Evolutionary conservation across 2,797 vertebrate species (phyloP).

Genomic region (Moxostoma hubbsi): DNA sequence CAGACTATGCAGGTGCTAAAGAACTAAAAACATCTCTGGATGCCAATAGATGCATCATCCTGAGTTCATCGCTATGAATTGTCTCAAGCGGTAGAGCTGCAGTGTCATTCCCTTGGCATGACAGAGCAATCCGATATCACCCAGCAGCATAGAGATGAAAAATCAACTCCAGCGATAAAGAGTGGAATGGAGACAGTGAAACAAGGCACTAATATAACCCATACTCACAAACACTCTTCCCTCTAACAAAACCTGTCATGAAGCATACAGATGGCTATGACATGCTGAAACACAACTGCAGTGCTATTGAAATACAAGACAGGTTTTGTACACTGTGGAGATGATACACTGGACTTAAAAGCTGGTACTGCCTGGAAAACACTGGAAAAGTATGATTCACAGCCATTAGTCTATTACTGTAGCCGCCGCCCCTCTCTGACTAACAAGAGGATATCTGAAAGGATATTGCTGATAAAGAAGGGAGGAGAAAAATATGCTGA

Average conservation of each 20-base stretch:
- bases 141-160: neutral
- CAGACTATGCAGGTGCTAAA: neutral
- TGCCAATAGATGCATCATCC: neutral
- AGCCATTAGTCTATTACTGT: neutral
- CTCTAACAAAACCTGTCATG: no score
- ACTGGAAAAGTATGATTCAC: neutral
- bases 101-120: neutral
- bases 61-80: neutral
- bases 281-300: no score
- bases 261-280: no score
- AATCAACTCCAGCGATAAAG: no score
- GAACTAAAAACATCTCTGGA: neutral
- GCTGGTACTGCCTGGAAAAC: neutral
- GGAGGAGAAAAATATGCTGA: slow-evolving; percentile 10
- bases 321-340: no score
- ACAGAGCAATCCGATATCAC: neutral
- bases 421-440: neutral
- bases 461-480: neutral
- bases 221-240: no score
- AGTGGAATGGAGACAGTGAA: no score
- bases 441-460: slow-evolving; percentile 3
- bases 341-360: neutral
- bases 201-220: no score
- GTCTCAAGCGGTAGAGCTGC: neutral
- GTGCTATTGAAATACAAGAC: no score